These are phyloP conservation scores for Boloria selene DNA, from an alignment of 2,888 invertebrate genomes.

Conservation along the genomic window DNA sequence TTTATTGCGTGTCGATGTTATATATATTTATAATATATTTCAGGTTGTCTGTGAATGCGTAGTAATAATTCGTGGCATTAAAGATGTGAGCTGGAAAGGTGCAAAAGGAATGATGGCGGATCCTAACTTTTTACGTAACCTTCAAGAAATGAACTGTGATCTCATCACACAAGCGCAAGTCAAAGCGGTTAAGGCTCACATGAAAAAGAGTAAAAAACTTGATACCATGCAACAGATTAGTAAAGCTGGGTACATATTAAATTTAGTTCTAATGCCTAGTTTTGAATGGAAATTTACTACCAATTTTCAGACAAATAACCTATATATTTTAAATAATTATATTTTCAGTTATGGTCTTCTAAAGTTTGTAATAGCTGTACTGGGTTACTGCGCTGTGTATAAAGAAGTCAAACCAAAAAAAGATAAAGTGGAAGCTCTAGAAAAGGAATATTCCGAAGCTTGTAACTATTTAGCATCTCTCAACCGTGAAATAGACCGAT, in stretches of 20 bases:
- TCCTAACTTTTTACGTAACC: constrained; percentile 88
- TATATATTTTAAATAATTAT: background rate
- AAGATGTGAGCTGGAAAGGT: constrained; percentile 94
- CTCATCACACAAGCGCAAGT: constrained; percentile 87
- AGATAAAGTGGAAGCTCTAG: constrained; percentile 90
- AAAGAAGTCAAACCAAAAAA: constrained; percentile 93
- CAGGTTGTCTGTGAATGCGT: constrained; percentile 93
- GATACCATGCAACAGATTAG: constrained; percentile 93
- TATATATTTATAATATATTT: constrained; percentile 10
- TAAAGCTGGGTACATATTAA: constrained; percentile 85
- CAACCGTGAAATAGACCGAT: constrained; percentile 86
- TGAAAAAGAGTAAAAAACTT: constrained; percentile 87
- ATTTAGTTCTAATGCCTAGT: background rate
- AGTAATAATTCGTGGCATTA: constrained; percentile 90
- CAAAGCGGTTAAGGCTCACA: constrained; percentile 86
- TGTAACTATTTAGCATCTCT: constrained; percentile 85
- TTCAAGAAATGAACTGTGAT: constrained; percentile 94
- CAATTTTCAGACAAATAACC: background rate
- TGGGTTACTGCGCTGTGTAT: constrained; percentile 94
- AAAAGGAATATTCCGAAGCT: constrained; percentile 85
- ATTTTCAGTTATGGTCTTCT: constrained; percentile 86
- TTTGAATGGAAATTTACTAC: background rate
- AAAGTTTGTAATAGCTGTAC: constrained; percentile 92
- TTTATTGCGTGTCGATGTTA: background rate
- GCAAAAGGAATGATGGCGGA: constrained; percentile 97